phyloP scores from a whole-genome alignment of 2,113 vertebrate genomes.

The Centropristis striata region DNA sequence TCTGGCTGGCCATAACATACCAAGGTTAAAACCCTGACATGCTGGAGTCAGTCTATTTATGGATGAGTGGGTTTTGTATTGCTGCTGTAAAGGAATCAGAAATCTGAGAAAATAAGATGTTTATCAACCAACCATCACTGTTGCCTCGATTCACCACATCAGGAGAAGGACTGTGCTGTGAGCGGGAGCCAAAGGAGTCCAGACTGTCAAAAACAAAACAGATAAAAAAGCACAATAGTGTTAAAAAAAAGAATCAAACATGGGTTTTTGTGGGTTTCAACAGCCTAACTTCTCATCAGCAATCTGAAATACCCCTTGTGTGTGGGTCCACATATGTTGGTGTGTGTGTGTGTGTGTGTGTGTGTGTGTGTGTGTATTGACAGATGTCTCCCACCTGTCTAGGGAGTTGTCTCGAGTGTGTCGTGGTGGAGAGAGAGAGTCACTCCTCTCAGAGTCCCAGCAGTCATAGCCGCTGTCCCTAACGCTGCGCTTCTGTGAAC shows the following conservation, averaged over 20 bases:
- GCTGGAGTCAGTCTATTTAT: conserved; percentile 49
- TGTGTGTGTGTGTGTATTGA: conserved; percentile 20
- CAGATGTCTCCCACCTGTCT: conserved; percentile 76
- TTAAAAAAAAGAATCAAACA: background rate
- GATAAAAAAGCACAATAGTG: background rate
- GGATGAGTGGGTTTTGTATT: conserved; percentile 32
- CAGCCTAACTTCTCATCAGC: background rate
- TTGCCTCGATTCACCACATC: conserved; percentile 93
- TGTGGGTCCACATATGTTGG: background rate
- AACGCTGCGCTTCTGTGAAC: conserved; percentile 90
- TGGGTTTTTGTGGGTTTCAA: background rate
- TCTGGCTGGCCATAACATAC: conserved; percentile 35
- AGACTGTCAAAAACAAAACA: conserved; percentile 86
- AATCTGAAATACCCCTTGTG: background rate
- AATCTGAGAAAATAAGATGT: background rate
- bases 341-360: background rate
- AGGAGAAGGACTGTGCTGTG: conserved; percentile 94
- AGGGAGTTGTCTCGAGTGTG: conserved; percentile 95
- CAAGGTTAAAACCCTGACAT: conserved; percentile 56
- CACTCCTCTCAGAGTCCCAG: conserved; percentile 97
- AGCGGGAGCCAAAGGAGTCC: conserved; percentile 96
- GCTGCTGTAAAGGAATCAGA: conserved; percentile 19
- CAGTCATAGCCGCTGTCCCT: conserved; percentile 98
- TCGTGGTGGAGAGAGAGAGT: conserved; percentile 94
- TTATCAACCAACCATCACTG: conserved; percentile 90